Evolutionary conservation across 2,888 invertebrate genomes (phyloP).

Genomic region (Aporophyla lueneburgensis): DNA sequence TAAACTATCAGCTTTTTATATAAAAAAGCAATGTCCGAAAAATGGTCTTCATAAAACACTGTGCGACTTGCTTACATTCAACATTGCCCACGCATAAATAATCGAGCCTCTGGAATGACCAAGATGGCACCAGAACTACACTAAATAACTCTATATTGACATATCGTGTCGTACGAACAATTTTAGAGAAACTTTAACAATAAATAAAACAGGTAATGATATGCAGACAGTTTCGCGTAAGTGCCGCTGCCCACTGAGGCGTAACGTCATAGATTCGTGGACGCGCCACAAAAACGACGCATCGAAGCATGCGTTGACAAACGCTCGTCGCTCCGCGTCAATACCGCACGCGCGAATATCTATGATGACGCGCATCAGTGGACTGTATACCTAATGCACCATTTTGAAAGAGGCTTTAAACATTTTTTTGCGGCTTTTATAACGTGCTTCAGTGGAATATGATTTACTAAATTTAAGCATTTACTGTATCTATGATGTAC

Average conservation of each 20-base stretch:
- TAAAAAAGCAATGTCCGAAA: too few species aligned
- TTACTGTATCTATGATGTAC: not conserved
- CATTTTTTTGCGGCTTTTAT: constrained; percentile 26
- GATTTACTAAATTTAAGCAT: constrained; percentile 15
- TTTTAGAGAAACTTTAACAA: constrained; percentile 63
- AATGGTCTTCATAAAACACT: too few species aligned
- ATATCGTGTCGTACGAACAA: constrained; percentile 36
- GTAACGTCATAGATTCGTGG: constrained; percentile 61
- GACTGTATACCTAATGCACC: constrained; percentile 41
- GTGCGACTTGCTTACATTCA: not conserved
- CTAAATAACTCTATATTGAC: constrained; percentile 36
- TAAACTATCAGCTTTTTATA: too few species aligned
- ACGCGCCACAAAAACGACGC: constrained; percentile 57
- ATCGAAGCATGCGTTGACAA: constrained; percentile 63
- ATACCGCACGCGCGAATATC: constrained; percentile 57
- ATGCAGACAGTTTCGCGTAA: constrained; percentile 68
- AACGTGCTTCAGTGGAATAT: constrained; percentile 5
- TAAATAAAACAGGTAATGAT: constrained; percentile 62
- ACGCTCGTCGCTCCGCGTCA: constrained; percentile 58
- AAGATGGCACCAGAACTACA: constrained; percentile 14
- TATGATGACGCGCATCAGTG: constrained; percentile 51
- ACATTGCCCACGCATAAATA: not conserved
- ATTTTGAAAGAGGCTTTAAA: constrained; percentile 54
- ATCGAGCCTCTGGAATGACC: constrained; percentile 1
- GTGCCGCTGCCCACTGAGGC: constrained; percentile 56